Evolutionary conservation across 2,888 invertebrate species (phyloP).

Genomic region (Drosophila buzzatii): DNA sequence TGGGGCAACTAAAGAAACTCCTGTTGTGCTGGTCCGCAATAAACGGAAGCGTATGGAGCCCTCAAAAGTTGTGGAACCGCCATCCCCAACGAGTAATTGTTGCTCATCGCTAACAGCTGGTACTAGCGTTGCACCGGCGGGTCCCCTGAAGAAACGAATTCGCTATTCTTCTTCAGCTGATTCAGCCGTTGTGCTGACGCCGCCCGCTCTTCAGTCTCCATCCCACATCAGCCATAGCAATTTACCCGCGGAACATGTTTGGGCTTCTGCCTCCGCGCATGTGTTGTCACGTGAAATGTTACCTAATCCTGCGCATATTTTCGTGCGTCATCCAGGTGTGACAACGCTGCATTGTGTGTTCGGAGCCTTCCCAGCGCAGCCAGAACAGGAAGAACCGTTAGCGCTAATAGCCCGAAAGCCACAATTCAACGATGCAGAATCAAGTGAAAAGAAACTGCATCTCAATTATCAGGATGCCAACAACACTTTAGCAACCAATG

Average conservation of each 20-base stretch:
- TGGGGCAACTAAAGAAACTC: slow-evolving; percentile 87
- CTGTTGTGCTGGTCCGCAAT: slow-evolving; percentile 86
- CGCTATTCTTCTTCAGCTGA: slow-evolving; percentile 86
- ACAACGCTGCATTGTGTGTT: slow-evolving; percentile 84
- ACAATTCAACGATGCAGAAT: slow-evolving; percentile 6
- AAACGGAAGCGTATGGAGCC: slow-evolving; percentile 90
- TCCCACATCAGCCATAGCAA: slow-evolving; percentile 63
- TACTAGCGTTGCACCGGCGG: slow-evolving; percentile 70
- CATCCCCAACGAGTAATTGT: not conserved
- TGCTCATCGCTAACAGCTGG: slow-evolving; percentile 4
- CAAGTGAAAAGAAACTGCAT: slow-evolving; percentile 16
- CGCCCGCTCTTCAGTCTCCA: slow-evolving; percentile 86
- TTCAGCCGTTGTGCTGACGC: slow-evolving; percentile 77
- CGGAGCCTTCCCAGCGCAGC: slow-evolving; percentile 39
- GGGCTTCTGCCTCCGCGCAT: slow-evolving; percentile 86
- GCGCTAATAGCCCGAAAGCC: slow-evolving; percentile 87
- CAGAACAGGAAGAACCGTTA: slow-evolving; percentile 88
- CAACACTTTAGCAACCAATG: slow-evolving; percentile 21
- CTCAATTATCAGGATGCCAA: slow-evolving; percentile 23
- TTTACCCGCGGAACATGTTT: slow-evolving; percentile 86
- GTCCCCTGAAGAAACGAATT: slow-evolving; percentile 90
- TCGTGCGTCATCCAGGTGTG: slow-evolving; percentile 84
- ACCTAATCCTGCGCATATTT: slow-evolving; percentile 85
- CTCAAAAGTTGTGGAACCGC: slow-evolving; percentile 86
- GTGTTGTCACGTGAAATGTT: slow-evolving; percentile 84